Evolutionary conservation across 2,113 vertebrate species (phyloP).

Genomic region (Amphilophus citrinellus): DNA sequence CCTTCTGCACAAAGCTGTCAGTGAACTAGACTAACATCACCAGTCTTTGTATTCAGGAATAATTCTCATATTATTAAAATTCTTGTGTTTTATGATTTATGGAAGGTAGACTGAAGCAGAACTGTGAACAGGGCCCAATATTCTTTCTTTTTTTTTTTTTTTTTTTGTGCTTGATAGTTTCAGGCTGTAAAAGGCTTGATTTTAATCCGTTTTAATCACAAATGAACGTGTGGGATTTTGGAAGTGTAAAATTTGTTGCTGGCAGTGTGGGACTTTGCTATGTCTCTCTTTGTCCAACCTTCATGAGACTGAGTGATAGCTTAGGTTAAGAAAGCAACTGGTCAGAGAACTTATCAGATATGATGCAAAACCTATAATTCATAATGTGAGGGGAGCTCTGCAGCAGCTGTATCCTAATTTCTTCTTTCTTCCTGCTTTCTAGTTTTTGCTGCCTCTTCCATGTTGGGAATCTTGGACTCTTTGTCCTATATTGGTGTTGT

Average conservation of each 20-base stretch:
- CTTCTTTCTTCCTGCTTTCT: conserved; percentile 1
- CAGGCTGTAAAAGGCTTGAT: neutral
- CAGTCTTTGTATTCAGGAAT: neutral
- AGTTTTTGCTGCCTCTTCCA: neutral
- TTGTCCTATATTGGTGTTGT: conserved; percentile 12
- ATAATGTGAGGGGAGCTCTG: conserved; percentile 24
- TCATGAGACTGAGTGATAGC: neutral
- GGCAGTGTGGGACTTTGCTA: neutral
- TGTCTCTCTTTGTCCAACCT: neutral
- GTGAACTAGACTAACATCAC: neutral
- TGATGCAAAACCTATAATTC: neutral
- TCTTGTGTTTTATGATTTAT: neutral
- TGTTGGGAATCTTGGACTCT: neutral
- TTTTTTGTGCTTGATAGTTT: neutral
- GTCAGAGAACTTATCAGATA: neutral
- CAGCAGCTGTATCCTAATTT: conserved; percentile 1
- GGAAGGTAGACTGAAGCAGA: neutral
- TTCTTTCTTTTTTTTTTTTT: neutral
- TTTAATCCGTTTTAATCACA: neutral
- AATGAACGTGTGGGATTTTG: neutral
- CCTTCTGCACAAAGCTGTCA: neutral
- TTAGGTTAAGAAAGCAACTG: neutral
- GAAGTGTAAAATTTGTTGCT: neutral
- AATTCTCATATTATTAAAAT: neutral
- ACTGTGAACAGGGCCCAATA: neutral